Evolutionary conservation across 2,797 vertebrate genomes (phyloP), one percentile per base, ranked within the genome.

Genomic region (Pipistrellus pipistrellus): DNA sequence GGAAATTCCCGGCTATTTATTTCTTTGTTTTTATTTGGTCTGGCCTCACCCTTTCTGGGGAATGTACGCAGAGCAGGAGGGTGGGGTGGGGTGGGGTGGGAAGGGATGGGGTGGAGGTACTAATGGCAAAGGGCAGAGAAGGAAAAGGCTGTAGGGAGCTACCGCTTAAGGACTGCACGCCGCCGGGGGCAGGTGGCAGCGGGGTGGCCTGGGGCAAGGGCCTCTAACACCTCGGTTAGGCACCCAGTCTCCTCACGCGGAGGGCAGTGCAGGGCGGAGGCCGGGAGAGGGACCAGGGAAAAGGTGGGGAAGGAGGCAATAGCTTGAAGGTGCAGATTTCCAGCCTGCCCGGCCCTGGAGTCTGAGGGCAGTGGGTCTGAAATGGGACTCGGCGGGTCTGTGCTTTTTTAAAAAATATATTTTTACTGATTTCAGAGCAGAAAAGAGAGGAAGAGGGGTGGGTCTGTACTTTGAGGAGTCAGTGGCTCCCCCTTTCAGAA

Each of bases 1-100:
- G 95, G 96, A 83, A 97, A 94, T 93, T 95, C 96, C 97, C 92
- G 3, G 78, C 44, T 78, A 88, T 88, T 96, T 55, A 83, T 85
- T 62, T 94, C 20, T 69, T 69, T 93, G 81, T 91, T 84, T 93
- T 89, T 84, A 85, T 77, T 90, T 77, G 78, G 64, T 30, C 73
- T 77, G 75, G 69, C 78, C 95, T 92, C 78, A 38, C 92, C 88
- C 92, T 80, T 71, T 32, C n/a, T n/a, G 66, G 66, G 96, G 95
- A 96, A 96, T 93, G 96, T 55, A 80, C 93, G 71, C 57, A 57
- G 68, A 32, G 38, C 51, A 41, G 3, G 21, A 21, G 35, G 10
- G 41, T 59, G 44, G 17, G 8, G 9, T 59, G 55, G 21, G 55
- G 23, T 11, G 55, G 23, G 53, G 53, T 21, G 53, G 21, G 44